Evolutionary conservation across 2,113 vertebrate genomes (phyloP).

Genomic region (Corythornis madagascariensis): DNA sequence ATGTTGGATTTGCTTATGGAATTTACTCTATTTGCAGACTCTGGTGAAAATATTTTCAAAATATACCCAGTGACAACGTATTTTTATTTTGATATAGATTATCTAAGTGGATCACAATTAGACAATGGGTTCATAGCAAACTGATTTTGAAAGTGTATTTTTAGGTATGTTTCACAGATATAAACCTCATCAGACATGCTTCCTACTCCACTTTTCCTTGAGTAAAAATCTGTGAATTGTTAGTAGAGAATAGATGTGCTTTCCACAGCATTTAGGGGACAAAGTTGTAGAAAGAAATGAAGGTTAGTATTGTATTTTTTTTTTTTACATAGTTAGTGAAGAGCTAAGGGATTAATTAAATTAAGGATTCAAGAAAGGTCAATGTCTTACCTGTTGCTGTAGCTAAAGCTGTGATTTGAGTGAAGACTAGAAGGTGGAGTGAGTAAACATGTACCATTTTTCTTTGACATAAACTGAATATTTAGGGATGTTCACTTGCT

Average conservation of each 20-base stretch:
- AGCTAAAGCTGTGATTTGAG: slow-evolving; percentile 2
- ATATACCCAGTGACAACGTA: background rate
- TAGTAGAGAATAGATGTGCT: background rate
- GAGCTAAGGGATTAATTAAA: slow-evolving; percentile 31
- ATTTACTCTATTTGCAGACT: background rate
- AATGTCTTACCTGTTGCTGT: background rate
- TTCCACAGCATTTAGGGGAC: background rate
- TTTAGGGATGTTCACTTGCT: background rate
- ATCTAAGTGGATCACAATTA: background rate
- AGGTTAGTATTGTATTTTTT: background rate
- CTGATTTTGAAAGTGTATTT: background rate
- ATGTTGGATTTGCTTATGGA: background rate
- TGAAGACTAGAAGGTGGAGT: background rate
- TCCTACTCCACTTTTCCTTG: background rate
- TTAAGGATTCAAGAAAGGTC: background rate
- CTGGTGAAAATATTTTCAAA: background rate
- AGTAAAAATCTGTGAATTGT: background rate
- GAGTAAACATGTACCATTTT: background rate
- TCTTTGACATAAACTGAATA: background rate
- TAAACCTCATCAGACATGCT: background rate
- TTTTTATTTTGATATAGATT: background rate
- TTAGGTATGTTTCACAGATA: background rate
- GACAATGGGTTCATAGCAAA: background rate
- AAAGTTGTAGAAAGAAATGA: background rate
- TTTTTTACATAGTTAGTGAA: background rate